Conservation (phyloP, 2,113 vertebrate genomes). For the Mohoua ochrocephala region DNA sequence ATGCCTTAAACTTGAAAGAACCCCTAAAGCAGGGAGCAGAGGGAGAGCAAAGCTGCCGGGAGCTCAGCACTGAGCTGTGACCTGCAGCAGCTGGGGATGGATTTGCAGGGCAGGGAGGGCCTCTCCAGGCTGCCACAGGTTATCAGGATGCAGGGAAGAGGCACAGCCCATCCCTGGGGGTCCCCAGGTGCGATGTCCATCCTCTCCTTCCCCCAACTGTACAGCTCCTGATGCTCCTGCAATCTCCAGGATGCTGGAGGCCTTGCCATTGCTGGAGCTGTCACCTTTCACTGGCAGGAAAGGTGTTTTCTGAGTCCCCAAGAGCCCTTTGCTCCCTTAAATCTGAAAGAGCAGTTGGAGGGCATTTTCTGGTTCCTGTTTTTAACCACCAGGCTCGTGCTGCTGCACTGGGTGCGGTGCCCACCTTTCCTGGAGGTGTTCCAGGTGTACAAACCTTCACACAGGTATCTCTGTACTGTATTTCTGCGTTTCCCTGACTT, state of each 20-base stretch:
- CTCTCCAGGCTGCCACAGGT: background rate
- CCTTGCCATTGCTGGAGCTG: background rate
- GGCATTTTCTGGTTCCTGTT: background rate
- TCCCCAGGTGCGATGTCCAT: background rate
- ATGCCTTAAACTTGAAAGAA: background rate
- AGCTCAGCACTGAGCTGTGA: background rate
- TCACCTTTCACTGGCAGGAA: background rate
- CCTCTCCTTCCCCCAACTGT: background rate
- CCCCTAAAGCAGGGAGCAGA: background rate
- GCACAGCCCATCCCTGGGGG: background rate
- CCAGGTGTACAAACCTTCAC: background rate
- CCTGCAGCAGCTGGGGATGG: background rate
- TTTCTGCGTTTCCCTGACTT: background rate
- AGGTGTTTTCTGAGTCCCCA: background rate
- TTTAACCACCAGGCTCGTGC: background rate
- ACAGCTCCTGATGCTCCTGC: background rate
- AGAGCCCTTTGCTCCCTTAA: background rate
- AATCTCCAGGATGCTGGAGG: background rate
- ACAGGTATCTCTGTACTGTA: constrained; percentile 7
- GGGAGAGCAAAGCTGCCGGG: background rate
- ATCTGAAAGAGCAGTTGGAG: background rate
- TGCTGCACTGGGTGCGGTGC: constrained; percentile 13
- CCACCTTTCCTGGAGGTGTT: background rate
- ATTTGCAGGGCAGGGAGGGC: background rate
- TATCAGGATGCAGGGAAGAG: background rate